A percentile compares a stretch with the other conserved stretches of the same genome.
phyloP scores from a whole-genome alignment of 2,113 vertebrate species.

The Telmatochromis brichardi region DNA sequence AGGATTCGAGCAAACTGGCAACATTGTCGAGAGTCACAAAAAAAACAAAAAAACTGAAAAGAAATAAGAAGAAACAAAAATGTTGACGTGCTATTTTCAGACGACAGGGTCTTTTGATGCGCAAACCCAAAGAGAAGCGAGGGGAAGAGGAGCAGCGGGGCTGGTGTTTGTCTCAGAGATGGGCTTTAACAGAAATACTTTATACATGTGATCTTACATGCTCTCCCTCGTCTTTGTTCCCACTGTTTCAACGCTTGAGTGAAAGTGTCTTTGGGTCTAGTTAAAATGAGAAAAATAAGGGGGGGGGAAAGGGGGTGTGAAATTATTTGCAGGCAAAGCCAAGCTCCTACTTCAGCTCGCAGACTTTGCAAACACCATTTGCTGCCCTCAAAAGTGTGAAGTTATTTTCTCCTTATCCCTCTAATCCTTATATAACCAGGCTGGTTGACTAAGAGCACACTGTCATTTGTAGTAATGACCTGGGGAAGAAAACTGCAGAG shows the following conservation, averaged over 20 bases:
- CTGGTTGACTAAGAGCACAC: constrained; percentile 36
- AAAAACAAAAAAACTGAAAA: not conserved
- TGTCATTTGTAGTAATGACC: constrained; percentile 46
- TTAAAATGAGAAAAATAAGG: constrained; percentile 22
- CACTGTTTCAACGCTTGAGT: constrained; percentile 16
- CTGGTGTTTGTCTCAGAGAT: constrained; percentile 54
- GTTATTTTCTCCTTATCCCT: constrained; percentile 43
- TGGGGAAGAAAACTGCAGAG: not conserved
- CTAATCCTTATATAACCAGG: constrained; percentile 58
- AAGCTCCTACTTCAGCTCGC: not conserved
- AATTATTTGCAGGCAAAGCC: constrained; percentile 21
- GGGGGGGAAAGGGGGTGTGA: not conserved
- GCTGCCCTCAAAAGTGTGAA: constrained; percentile 48
- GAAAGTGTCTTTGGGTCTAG: constrained; percentile 35
- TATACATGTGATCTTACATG: constrained; percentile 51
- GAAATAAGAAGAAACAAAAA: constrained; percentile 45
- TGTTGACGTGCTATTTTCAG: constrained; percentile 69
- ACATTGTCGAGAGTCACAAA: constrained; percentile 44
- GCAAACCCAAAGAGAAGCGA: constrained; percentile 20
- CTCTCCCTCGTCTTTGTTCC: constrained; percentile 40
- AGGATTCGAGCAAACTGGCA: constrained; percentile 67
- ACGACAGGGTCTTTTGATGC: constrained; percentile 51
- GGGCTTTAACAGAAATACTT: constrained; percentile 59
- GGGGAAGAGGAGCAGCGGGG: not conserved
- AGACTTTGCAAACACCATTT: constrained; percentile 47